A percentile compares a stretch with the other conserved stretches of the same genome.
Evolutionary conservation across 1,140 invertebrate genomes (phyloP).

Genomic region (Drosophila pseudoobscura): DNA sequence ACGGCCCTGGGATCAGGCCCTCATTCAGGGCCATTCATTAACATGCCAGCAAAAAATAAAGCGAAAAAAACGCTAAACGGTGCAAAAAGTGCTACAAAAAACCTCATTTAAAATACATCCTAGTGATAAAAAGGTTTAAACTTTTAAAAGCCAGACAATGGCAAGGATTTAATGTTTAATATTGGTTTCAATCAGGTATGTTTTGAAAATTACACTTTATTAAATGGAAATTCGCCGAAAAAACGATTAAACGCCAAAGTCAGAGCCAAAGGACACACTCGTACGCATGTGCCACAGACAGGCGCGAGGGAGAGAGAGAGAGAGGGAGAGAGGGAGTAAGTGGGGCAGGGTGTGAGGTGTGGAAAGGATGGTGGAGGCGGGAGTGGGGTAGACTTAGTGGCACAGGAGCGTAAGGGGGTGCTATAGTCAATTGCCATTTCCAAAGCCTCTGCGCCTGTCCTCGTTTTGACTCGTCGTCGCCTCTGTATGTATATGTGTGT

Average conservation of each 20-base stretch:
- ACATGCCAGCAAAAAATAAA: slow-evolving; percentile 18
- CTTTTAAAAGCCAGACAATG: not conserved
- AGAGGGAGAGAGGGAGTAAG: too few relatives aligned
- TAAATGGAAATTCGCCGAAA: slow-evolving; percentile 3
- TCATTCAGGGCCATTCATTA: slow-evolving; percentile 25
- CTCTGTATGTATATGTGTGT: slow-evolving; percentile 12
- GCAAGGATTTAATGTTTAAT: too few relatives aligned
- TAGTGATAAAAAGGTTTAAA: not conserved
- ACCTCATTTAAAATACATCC: not conserved
- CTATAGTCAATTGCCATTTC: slow-evolving; percentile 43
- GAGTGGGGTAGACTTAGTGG: too few relatives aligned
- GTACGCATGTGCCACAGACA: slow-evolving; percentile 67
- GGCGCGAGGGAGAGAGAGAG: too few relatives aligned
- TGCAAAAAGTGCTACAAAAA: slow-evolving; percentile 21
- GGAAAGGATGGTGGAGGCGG: slow-evolving; percentile 5
- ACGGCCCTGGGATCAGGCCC: slow-evolving; percentile 3
- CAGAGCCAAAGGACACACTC: slow-evolving; percentile 5
- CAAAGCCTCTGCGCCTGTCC: slow-evolving; percentile 63
- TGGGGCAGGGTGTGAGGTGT: slow-evolving; percentile 14
- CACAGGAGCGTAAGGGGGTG: not conserved
- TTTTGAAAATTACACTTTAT: not conserved
- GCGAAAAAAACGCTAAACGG: slow-evolving; percentile 6
- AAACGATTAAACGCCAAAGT: slow-evolving; percentile 24
- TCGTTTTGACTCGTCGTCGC: slow-evolving; percentile 65
- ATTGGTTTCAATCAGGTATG: slow-evolving; percentile 23